Evolutionary conservation across 2,888 invertebrate genomes (phyloP).

Genomic region (Lamellibrachia satsuma): DNA sequence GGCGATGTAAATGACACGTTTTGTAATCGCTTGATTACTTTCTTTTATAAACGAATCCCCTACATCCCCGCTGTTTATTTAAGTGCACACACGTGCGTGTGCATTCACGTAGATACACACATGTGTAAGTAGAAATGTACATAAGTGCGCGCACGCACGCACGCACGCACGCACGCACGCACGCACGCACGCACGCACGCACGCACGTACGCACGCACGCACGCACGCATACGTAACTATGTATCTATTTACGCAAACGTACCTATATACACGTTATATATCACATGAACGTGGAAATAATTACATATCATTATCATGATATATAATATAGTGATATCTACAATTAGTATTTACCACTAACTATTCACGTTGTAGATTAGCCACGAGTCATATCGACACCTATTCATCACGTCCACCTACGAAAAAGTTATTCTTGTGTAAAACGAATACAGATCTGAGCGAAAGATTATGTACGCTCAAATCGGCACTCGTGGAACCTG

Average conservation of each 20-base stretch:
- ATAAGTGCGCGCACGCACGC: neutral
- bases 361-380: neutral
- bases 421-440: neutral
- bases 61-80: neutral
- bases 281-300: too few relatives aligned
- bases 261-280: neutral
- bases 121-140: neutral
- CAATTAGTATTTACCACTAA: neutral
- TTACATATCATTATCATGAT: too few relatives aligned
- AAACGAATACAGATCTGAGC: neutral
- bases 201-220: neutral
- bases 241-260: too few relatives aligned
- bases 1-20: neutral
- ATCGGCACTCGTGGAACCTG: neutral
- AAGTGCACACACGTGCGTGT: too few relatives aligned
- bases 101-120: neutral
- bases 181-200: neutral
- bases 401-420: neutral
- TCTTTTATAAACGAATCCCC: neutral
- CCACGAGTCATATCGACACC: neutral
- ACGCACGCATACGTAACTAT: too few relatives aligned
- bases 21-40: neutral
- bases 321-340: neutral
- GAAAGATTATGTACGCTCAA: neutral
- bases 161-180: neutral